These are phyloP conservation scores for Caenorhabditis drosophilae DNA, from an alignment of 2,888 invertebrate genomes.

Conservation along the genomic window DNA sequence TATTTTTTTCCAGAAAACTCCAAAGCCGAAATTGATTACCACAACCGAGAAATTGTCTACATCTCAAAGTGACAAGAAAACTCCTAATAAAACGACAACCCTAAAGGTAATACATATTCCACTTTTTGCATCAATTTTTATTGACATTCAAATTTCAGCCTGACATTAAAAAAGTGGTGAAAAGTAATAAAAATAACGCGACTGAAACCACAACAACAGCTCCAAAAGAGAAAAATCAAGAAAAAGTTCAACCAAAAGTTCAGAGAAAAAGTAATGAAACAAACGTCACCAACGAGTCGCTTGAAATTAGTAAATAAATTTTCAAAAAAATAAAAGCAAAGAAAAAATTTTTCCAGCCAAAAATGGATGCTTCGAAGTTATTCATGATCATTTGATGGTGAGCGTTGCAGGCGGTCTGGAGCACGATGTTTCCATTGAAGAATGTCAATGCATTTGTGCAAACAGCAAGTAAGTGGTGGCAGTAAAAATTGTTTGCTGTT, in stretches of 20 bases:
- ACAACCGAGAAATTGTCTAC: conserved; percentile 1
- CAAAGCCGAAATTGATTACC: conserved; percentile 11
- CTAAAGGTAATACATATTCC: too few species aligned
- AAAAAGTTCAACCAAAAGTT: too few species aligned
- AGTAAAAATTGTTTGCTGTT: too few species aligned
- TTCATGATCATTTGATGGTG: conserved; percentile 54
- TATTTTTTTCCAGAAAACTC: background rate
- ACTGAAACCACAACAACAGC: conserved; percentile 13
- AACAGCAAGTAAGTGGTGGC: conserved; percentile 54
- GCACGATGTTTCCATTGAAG: conserved; percentile 60
- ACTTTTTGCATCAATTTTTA: too few species aligned
- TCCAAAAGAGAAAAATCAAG: conserved; percentile 12
- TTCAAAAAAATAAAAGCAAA: background rate
- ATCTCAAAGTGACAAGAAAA: background rate
- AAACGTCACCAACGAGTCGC: too few species aligned
- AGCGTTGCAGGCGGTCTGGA: conserved; percentile 66
- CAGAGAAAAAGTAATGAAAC: too few species aligned
- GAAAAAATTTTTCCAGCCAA: conserved; percentile 16
- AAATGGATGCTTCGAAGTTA: conserved; percentile 56
- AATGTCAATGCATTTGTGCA: conserved; percentile 68
- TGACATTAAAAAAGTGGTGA: too few species aligned
- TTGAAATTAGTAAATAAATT: conserved; percentile 32
- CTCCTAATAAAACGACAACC: conserved; percentile 3
- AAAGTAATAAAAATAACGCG: too few species aligned
- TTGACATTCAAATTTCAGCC: too few species aligned